These are phyloP conservation scores for Hippoglossus stenolepis DNA, from an alignment of 2,113 vertebrate species.

Conservation along the genomic window DNA sequence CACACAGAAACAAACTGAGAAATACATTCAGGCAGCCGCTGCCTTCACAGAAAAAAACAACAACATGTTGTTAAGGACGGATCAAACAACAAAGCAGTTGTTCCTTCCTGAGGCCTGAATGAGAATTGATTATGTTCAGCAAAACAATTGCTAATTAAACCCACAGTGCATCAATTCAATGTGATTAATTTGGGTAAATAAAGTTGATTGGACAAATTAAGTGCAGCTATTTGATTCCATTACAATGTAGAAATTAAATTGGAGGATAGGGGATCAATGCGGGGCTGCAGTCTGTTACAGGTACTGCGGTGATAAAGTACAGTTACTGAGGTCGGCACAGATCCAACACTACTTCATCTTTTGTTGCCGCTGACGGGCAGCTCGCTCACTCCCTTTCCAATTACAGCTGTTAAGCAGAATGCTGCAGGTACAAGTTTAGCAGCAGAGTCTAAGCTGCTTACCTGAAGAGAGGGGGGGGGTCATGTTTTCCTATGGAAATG, in stretches of 20 bases:
- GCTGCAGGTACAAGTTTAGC: constrained; percentile 58
- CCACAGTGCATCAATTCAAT: constrained; percentile 72
- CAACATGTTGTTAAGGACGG: constrained; percentile 58
- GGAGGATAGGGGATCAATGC: constrained; percentile 71
- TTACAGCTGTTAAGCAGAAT: constrained; percentile 65
- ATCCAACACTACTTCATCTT: constrained; percentile 43
- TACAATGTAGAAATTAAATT: constrained; percentile 76
- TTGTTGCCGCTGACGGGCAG: constrained; percentile 45
- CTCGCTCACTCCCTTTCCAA: constrained; percentile 56
- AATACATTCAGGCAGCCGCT: constrained; percentile 50
- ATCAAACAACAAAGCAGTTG: constrained; percentile 57
- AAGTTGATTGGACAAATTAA: constrained; percentile 81
- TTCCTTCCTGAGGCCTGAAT: constrained; percentile 65
- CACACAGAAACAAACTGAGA: constrained; percentile 59
- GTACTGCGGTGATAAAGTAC: constrained; percentile 55
- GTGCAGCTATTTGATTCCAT: constrained; percentile 78
- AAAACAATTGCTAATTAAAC: constrained; percentile 77
- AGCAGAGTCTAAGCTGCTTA: constrained; percentile 71
- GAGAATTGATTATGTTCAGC: constrained; percentile 79
- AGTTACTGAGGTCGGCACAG: constrained; percentile 45
- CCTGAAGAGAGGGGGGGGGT: constrained; percentile 31
- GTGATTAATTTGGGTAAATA: constrained; percentile 81
- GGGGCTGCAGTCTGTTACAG: constrained; percentile 52
- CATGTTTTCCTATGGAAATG: constrained; percentile 58
- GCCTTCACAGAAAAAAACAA: constrained; percentile 43